These are phyloP conservation scores for Ispidina picta DNA, from an alignment of 2,797 vertebrate species.

Conservation along the genomic window DNA sequence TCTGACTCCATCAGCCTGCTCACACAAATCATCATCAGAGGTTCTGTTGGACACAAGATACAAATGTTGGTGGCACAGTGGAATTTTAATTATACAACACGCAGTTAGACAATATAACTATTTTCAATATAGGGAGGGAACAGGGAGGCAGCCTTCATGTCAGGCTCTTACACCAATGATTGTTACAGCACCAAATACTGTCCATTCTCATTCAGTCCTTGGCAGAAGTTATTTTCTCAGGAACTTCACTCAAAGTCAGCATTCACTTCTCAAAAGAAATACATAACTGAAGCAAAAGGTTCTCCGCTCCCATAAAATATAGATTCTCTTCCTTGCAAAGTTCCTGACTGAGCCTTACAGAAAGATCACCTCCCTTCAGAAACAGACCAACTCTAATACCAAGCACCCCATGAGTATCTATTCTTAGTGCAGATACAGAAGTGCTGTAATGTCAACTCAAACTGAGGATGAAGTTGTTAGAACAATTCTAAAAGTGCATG, in stretches of 20 bases:
- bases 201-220: neutral
- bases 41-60: neutral
- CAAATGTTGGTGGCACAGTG: accelerated
- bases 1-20: neutral
- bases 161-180: neutral
- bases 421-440: neutral
- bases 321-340: neutral
- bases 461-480: neutral
- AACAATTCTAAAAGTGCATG: neutral
- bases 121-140: neutral
- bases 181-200: neutral
- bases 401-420: neutral
- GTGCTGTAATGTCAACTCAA: neutral
- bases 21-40: neutral
- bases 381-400: neutral
- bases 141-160: neutral
- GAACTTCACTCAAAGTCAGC: neutral
- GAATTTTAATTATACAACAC: neutral
- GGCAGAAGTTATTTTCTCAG: neutral
- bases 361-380: neutral
- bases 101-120: neutral
- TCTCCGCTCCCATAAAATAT: neutral
- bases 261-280: neutral
- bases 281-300: neutral
- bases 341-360: neutral